Conservation (phyloP, 2,113 vertebrate species). For the Hypocryptadius cinnamomeus region DNA sequence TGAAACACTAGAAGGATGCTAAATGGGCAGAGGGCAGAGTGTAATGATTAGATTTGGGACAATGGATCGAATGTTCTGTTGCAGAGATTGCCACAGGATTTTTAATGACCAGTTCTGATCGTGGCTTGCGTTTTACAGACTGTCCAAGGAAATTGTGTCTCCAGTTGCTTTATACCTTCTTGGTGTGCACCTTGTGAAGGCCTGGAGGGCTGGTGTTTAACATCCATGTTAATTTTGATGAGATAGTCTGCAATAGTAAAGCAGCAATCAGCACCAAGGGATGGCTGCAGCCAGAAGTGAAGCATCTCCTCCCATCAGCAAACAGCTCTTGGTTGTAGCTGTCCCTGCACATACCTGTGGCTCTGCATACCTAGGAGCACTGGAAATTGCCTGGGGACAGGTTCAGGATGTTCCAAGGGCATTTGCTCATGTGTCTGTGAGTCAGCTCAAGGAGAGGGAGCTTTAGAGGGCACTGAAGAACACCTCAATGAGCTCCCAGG, state of each 20-base stretch:
- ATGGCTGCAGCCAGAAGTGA: background rate
- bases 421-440: background rate
- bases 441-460: background rate
- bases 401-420: background rate
- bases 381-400: background rate
- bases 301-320: background rate
- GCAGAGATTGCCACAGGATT: conserved; percentile 37
- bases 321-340: background rate
- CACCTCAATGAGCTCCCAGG: background rate
- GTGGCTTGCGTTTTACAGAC: background rate
- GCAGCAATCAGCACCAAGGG: background rate
- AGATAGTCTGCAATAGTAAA: background rate
- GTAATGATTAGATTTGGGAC: conserved; percentile 63
- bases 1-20: conserved; percentile 60
- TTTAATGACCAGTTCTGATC: conserved; percentile 40
- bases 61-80: conserved; percentile 43
- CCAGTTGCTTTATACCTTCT: background rate
- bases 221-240: background rate
- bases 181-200: background rate
- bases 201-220: background rate
- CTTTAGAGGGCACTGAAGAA: background rate
- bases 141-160: background rate
- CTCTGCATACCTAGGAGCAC: background rate
- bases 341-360: background rate
- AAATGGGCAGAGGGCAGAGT: conserved; percentile 58